These are phyloP conservation scores for Ploceus nigricollis DNA, from an alignment of 2,113 vertebrate species.

Conservation along the genomic window DNA sequence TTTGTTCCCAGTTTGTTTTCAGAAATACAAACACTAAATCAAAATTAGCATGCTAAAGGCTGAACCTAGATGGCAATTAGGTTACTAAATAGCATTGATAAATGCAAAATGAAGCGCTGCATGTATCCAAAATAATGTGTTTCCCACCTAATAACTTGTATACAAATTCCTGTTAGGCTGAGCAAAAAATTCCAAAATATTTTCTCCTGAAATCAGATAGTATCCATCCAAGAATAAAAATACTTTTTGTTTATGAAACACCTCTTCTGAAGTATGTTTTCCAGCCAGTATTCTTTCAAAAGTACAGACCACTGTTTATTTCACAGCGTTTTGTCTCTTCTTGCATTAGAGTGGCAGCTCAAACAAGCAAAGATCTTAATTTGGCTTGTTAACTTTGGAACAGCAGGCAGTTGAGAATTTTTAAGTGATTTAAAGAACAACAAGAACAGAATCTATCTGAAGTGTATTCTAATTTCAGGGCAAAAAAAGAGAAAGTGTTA, in stretches of 20 bases:
- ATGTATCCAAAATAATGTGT: slow-evolving; percentile 10
- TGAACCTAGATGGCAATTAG: slow-evolving; percentile 55
- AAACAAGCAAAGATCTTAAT: slow-evolving; percentile 23
- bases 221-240: neutral
- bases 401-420: neutral
- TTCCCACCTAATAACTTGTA: slow-evolving; percentile 26
- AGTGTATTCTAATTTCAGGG: neutral
- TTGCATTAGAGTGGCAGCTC: neutral
- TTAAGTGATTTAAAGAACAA: neutral
- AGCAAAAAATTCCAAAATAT: slow-evolving; percentile 19
- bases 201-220: neutral
- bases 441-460: neutral
- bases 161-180: slow-evolving; percentile 16
- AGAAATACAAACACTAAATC: slow-evolving; percentile 71
- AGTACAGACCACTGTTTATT: neutral
- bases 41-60: slow-evolving; percentile 69
- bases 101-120: slow-evolving; percentile 59
- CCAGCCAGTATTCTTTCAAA: neutral
- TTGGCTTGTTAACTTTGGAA: slow-evolving; percentile 27
- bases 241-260: neutral
- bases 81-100: slow-evolving; percentile 61
- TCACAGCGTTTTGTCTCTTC: neutral
- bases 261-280: neutral
- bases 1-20: slow-evolving; percentile 64
- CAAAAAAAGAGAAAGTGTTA: neutral